Evolutionary conservation across 1,140 invertebrate species (phyloP), one percentile per base, ranked within the genome.

Genomic region (Calliphora vicina): DNA sequence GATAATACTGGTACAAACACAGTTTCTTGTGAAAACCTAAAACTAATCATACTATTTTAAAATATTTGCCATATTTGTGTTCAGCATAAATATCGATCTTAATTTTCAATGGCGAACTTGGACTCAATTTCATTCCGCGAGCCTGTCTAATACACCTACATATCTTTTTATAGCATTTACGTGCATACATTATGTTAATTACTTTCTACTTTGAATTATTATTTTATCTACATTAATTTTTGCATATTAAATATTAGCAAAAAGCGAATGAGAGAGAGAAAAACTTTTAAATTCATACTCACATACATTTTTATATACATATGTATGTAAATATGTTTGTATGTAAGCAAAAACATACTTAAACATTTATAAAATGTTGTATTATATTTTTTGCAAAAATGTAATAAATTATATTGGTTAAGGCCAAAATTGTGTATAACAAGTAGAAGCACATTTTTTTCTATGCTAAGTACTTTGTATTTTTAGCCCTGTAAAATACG

Each of bases 141-240:
- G 35, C 35, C 35, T 8, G 10, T 35, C 35, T 35, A 35, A 35
- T 35, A 35, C 6, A 35, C 35, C 10, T 35, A 20, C n/a, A 13
- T 74, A 13, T 17, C 12, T 43, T 78, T 78, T 78, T 78, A 78
- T 45, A 35, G 35, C 6, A 78, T 78, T 78, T 78, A 78, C 42
- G 35, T 78, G 74, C 74, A 78, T 78, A 78, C 74, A 78, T 78
- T 78, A 78, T 78, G 74, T 43, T 78, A 78, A 78, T 78, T 78
- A 78, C 74, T 43, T 23, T 43, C 17, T 78, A 78, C 35, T 78
- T 78, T 78, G 74, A 78, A 15, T 78, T 78, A 78, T 78, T 78
- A 78, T 78, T 78, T 78, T 78, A 78, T 78, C 74, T 78, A 26
- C 35, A 42, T 67, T 67, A 67, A 67, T 67, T 67, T 57, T 67